Evolutionary conservation across 2,888 invertebrate species (phyloP), one percentile per base, ranked within the genome.

Genomic region (Parapristionchus giblindavisi): DNA sequence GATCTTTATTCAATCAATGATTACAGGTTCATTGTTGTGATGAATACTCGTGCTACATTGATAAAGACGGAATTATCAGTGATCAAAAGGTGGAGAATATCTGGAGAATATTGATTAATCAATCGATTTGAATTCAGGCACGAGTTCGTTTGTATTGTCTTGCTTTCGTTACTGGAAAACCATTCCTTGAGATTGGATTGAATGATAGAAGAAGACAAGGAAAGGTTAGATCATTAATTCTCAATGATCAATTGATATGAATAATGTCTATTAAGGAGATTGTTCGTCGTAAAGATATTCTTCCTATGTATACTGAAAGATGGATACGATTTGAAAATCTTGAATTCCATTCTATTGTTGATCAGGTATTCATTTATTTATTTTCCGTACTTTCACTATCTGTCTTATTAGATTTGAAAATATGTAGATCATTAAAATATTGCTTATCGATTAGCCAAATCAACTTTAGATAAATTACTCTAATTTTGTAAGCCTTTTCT

Each of bases 231-330:
- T n/a, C n/a, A n/a, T n/a, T n/a, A n/a, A n/a, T n/a, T n/a, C n/a
- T n/a, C n/a, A n/a, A n/a, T n/a, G n/a, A n/a, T n/a, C n/a, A n/a
- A n/a, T n/a, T n/a, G n/a, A n/a, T n/a, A 52, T 52, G 52, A 52
- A 14, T 5, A 63, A n/a, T 93, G 93, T 29, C 43, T 32, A 58
- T 73, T 36, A 68, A 82, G 89, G 99, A 99, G 91, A 96, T 99
- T 72, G 99, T 99, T 1, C 96, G 99, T 0, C 91, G 99, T 3
- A 96, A 97, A 89, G 99, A 99, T 90, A 99, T 99, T 89, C 96
- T 99, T 88, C 98, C 99, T 32, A 87, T 87, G 87, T 94, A 94
- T 78, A 99, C 99, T 0, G 99, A 99, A 90, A 96, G 99, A 90
- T 99, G 99, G 99, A 99, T 99, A 88, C 92, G 95, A 54, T 92